Base-by-base conservation (phyloP, 2,888 invertebrate genomes). In the Phrixothrix hirtus region DNA sequence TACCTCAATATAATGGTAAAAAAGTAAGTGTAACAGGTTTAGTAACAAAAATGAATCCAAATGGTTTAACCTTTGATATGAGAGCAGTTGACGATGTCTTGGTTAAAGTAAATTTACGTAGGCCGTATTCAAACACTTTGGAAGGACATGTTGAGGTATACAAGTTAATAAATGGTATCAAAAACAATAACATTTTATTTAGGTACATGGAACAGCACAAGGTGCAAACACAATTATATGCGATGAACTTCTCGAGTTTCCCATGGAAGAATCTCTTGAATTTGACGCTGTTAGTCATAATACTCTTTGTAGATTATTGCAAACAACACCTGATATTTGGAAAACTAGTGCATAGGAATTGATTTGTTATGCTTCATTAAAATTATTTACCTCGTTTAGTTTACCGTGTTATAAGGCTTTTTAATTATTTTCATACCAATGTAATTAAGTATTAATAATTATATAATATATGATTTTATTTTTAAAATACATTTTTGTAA, bases 131-230 rank as follows among this genome's bases (percentile, higher is more conserved):
- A 47, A 60, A 65, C 54, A 58, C 59, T 6, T 36, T 74, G 6
- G 69, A 71, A 41, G 73, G 73, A 14, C 70, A 72, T 60, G 69
- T 75, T 11, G 72, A 74, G 66, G 75, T 75, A 65, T 17, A 17
- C 9, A 6, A 14, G n/a, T 2, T 34, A 34, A 7, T n/a, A n/a
- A n/a, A n/a, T n/a, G n/a, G n/a, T n/a, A n/a, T n/a, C n/a, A n/a
- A n/a, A n/a, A n/a, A n/a, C n/a, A n/a, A n/a, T n/a, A n/a, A n/a
- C n/a, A n/a, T n/a, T n/a, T n/a, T n/a, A n/a, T 58, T 26, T 46
- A 67, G 67, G 65, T 67, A 6, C 65, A 61, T 47, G 67, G 67
- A 11, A 57, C 42, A 13, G 60, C 61, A 3, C 58, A 62, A 47
- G 61, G 60, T 7, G 57, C 57, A 10, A 59, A 49, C 37, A 51